These are phyloP conservation scores for Drosophila sturtevanti DNA, from an alignment of 1,140 invertebrate species.

Conservation along the genomic window DNA sequence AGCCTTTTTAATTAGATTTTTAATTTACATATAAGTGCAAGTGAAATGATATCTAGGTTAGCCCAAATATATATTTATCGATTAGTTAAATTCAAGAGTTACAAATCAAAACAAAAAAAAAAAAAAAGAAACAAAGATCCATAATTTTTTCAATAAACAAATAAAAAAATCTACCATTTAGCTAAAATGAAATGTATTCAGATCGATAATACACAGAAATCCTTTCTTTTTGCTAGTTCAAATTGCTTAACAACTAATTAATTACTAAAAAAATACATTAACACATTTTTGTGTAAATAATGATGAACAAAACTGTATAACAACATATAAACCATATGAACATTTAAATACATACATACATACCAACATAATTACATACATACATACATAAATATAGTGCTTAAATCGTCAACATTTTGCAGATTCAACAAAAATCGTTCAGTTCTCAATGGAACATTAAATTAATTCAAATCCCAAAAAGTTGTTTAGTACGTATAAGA, in stretches of 20 bases:
- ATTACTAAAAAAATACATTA: constrained; percentile 12
- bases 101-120: constrained; percentile 59
- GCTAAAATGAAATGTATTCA: constrained; percentile 54
- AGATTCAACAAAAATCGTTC: constrained; percentile 25
- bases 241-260: constrained; percentile 36
- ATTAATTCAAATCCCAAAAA: constrained; percentile 17
- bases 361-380: neutral
- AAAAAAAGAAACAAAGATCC: constrained; percentile 20
- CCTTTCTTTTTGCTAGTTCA: constrained; percentile 36
- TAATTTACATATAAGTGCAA: constrained; percentile 48
- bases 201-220: constrained; percentile 10
- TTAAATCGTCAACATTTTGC: constrained; percentile 30
- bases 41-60: constrained; percentile 50
- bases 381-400: constrained; percentile 16
- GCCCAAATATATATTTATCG: constrained; percentile 44
- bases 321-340: constrained; percentile 13
- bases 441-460: constrained; percentile 15
- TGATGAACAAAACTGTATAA: constrained; percentile 18
- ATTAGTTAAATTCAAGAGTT: constrained; percentile 61
- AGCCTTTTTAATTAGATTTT: constrained; percentile 61
- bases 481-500: constrained; percentile 53
- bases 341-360: neutral
- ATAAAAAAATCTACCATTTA: constrained; percentile 13
- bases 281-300: constrained; percentile 62
- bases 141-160: constrained; percentile 24